phyloP scores from a whole-genome alignment of 2,113 vertebrate genomes.

The Channa maculata region DNA sequence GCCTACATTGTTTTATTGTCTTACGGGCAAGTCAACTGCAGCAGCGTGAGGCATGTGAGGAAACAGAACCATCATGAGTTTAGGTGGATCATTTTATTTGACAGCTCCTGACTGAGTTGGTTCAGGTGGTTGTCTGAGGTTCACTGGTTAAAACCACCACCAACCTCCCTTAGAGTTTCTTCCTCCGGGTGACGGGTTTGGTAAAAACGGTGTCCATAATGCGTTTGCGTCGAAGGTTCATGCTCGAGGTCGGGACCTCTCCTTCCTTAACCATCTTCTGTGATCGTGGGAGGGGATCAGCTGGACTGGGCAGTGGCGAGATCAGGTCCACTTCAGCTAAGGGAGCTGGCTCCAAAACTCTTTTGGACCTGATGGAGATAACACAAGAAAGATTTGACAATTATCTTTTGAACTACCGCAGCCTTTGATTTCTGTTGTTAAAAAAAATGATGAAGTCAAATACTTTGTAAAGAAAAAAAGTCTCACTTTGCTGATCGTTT shows the following conservation, averaged over 20 bases:
- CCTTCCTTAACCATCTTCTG: conserved; percentile 65
- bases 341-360: conserved; percentile 79
- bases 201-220: conserved; percentile 86
- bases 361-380: conserved; percentile 77
- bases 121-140: conserved; percentile 46
- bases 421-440: no score
- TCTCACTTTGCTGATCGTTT: conserved; percentile 74
- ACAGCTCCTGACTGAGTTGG: conserved; percentile 11
- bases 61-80: conserved; percentile 28
- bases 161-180: conserved; percentile 84
- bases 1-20: conserved; percentile 21
- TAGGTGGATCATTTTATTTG: conserved; percentile 26
- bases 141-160: conserved; percentile 22
- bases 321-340: conserved; percentile 86
- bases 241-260: conserved; percentile 67
- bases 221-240: conserved; percentile 82
- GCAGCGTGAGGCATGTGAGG: conserved; percentile 46
- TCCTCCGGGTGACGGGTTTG: conserved; percentile 91
- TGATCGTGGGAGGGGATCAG: conserved; percentile 65
- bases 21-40: conserved; percentile 33
- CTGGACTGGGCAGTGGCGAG: conserved; percentile 89
- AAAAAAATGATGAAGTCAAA: no score
- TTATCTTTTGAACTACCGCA: no score
- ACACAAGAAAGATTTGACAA: no score
- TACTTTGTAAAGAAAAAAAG: no score